Base-by-base conservation (phyloP, 2,113 vertebrate species). In the Hiodon tergisus region DNA sequence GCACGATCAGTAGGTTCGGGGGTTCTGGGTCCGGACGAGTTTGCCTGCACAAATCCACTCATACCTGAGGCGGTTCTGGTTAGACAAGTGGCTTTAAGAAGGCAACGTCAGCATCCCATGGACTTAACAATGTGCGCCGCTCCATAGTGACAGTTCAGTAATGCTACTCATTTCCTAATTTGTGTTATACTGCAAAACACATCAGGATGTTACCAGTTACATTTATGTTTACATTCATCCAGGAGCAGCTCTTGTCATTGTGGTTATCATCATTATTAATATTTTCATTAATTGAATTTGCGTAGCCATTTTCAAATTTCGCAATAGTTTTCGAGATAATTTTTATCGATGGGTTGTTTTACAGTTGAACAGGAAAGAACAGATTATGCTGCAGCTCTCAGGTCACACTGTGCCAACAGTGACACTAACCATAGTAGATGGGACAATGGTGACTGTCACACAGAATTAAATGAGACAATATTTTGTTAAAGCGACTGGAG, bases 381-480 rank as follows among this genome's bases (percentile, higher is more conserved):
- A 74, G 71, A 73, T 80, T 76, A 67, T 67, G 61, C 53, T 13
- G 3, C 17, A 59, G 76, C 51, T 48, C 71, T 73, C 69, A 78
- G 66, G 74, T 80, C 78, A 76, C 67, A 57, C 73, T 13, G 72
- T 66, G 75, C 72, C 78, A 60, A 16, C 74, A 51, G 67, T 78
- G 81, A 81, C 83, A 81, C 78, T 81, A 81, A 82, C 74, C 59
- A 62, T 62, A 72, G 76, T 71, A 62, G 78, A 81, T 80, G 61
- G 79, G 72, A 79, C 76, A 78, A 75, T 81, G 72, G 74, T 79
- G 59, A 71, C 74, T 80, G 78, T 82, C 76, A 78, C 66, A 72
- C 72, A 71, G 76, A 77, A 81, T 84, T 84, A 82, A 78, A 72
- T 67, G 73, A 77, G 74, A 84, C 79, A 80, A 77, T 74, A 57